Evolutionary conservation across 2,113 vertebrate genomes (phyloP).

Genomic region (Odocoileus hemionus): DNA sequence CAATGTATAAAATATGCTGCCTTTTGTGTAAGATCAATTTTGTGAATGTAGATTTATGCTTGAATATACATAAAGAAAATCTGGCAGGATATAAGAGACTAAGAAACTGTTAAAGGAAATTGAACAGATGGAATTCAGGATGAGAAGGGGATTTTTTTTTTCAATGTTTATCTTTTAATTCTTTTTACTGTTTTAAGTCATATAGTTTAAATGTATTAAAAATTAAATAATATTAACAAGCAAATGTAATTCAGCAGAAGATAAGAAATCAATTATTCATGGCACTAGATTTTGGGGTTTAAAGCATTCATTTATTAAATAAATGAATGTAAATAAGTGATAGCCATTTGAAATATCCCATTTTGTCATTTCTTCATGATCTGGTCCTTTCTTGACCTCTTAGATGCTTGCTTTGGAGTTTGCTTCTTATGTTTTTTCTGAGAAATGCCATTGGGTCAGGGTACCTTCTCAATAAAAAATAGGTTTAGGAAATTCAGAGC

Average conservation of each 20-base stretch:
- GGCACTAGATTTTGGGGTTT: not conserved
- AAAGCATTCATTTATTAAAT: not conserved
- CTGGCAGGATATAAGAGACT: not conserved
- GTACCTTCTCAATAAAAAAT: not conserved
- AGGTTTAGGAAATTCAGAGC: slow-evolving; percentile 9
- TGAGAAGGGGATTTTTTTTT: not conserved
- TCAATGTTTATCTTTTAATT: not conserved
- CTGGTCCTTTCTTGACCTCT: not conserved
- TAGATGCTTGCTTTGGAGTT: not conserved
- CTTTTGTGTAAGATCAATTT: not conserved
- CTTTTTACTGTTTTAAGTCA: not conserved
- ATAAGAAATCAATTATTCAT: not conserved
- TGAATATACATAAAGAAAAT: not conserved
- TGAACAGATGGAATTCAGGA: not conserved
- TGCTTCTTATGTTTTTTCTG: slow-evolving; percentile 16
- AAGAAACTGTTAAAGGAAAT: not conserved
- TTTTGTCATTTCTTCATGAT: not conserved
- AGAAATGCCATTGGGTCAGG: not conserved
- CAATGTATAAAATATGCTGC: not conserved
- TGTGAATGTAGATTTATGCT: not conserved
- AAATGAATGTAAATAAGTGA: not conserved
- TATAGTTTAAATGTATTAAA: not conserved
- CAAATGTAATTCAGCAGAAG: not conserved
- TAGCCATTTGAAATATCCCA: not conserved
- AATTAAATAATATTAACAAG: not conserved